These are phyloP conservation scores for Cettia cetti DNA, from an alignment of 2,113 vertebrate species.

Conservation along the genomic window DNA sequence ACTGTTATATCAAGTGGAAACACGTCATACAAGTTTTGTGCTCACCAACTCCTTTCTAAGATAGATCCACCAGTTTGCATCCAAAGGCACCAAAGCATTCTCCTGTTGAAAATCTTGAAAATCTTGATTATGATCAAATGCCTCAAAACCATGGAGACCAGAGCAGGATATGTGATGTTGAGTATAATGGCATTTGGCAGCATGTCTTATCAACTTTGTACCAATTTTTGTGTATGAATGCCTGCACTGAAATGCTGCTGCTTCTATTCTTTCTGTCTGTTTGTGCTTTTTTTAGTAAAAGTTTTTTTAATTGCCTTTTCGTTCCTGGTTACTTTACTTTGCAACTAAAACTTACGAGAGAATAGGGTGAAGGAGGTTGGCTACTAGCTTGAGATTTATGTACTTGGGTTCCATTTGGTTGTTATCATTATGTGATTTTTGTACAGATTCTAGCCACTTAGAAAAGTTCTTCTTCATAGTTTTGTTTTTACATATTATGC, in stretches of 20 bases:
- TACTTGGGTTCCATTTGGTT: not conserved
- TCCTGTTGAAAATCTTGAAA: not conserved
- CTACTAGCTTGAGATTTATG: not conserved
- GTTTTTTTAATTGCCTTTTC: not conserved
- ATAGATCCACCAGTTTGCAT: not conserved
- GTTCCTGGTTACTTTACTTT: not conserved
- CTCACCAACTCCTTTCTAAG: not conserved
- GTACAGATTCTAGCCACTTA: not conserved
- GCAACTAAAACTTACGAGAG: not conserved
- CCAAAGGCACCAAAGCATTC: not conserved
- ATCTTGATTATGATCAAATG: not conserved
- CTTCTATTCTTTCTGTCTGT: not conserved
- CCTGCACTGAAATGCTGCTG: not conserved
- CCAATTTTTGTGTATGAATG: not conserved
- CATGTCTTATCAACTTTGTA: not conserved
- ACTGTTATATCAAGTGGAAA: not conserved
- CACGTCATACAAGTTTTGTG: not conserved
- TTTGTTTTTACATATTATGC: not conserved
- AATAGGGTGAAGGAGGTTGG: not conserved
- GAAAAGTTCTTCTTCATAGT: not conserved
- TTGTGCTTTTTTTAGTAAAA: not conserved
- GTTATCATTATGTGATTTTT: not conserved
- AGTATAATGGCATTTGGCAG: not conserved
- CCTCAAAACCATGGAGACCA: not conserved
- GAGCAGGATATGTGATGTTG: not conserved